Percentiles rank a stretch among this genome's conserved stretches.
Evolutionary conservation across 2,797 vertebrate genomes (phyloP).

Genomic region (Phoeniculus purpureus): DNA sequence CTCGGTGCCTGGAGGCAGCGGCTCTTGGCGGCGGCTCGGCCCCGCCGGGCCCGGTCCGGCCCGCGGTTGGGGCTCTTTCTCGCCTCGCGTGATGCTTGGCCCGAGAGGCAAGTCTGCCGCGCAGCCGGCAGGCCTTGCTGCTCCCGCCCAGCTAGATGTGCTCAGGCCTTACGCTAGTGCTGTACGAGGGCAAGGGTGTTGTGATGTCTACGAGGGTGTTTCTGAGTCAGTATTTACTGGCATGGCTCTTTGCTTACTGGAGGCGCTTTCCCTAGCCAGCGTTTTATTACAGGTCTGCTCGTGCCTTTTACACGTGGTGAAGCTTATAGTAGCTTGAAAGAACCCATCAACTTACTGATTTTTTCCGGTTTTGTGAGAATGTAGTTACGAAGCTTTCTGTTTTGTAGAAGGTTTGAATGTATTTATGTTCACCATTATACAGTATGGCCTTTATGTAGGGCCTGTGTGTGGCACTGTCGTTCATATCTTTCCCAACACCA

Average conservation of each 20-base stretch:
- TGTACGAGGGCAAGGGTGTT: not conserved
- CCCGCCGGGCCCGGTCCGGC: not conserved
- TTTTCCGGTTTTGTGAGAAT: not conserved
- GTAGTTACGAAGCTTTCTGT: not conserved
- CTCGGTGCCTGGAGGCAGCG: not conserved
- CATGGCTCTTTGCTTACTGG: accelerated
- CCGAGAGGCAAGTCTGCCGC: not conserved
- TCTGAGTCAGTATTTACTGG: accelerated
- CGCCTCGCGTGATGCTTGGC: not conserved
- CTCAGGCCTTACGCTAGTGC: too few relatives aligned
- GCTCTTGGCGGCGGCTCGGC: not conserved
- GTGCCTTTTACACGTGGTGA: accelerated
- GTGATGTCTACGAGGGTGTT: accelerated
- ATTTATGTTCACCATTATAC: not conserved
- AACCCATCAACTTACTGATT: not conserved
- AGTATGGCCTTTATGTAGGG: not conserved
- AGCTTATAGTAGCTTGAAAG: too few relatives aligned
- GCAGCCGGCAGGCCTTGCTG: not conserved
- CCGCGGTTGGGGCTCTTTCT: not conserved
- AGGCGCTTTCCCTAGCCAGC: not conserved
- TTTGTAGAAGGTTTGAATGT: not conserved
- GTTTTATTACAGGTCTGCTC: not conserved
- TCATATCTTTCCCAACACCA: not conserved
- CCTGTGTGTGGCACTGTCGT: not conserved
- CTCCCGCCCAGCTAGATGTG: too few relatives aligned